These are phyloP conservation scores for Sebastes itinus DNA, from an alignment of 2,797 vertebrate species.

Conservation along the genomic window DNA sequence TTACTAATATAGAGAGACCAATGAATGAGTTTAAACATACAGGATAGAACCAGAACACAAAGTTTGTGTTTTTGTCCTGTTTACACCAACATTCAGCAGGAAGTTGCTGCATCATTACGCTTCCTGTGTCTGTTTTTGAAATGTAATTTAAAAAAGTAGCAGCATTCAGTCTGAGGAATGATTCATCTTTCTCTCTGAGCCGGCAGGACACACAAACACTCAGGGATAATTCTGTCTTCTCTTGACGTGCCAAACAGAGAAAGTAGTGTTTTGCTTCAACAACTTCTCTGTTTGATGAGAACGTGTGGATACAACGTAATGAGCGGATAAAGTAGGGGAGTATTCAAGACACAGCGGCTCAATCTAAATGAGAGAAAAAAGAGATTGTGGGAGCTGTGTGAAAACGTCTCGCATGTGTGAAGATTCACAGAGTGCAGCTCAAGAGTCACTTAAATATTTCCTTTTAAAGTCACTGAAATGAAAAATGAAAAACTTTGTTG, in stretches of 20 bases:
- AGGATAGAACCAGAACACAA: background rate
- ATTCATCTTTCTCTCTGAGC: background rate
- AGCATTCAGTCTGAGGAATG: background rate
- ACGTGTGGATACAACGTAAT: background rate
- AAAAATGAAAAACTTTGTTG: background rate
- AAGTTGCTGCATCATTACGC: background rate
- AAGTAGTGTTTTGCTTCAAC: background rate
- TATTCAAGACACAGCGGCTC: background rate
- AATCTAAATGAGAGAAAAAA: background rate
- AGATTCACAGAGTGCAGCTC: no score
- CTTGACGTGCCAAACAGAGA: background rate
- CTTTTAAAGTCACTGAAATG: background rate
- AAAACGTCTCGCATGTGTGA: background rate
- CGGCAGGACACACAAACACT: background rate
- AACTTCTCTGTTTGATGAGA: background rate
- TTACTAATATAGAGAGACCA: background rate
- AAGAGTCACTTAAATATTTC: no score
- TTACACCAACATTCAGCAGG: background rate
- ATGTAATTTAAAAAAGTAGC: background rate
- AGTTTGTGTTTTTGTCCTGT: background rate
- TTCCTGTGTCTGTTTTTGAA: background rate
- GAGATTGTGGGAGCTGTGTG: background rate
- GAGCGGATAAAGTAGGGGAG: background rate
- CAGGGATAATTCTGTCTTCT: background rate
- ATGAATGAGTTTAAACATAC: background rate